A percentile compares a stretch with the other conserved stretches of the same genome.
Evolutionary conservation across 2,797 vertebrate species (phyloP).

Genomic region (Coregonus ussuriensis): DNA sequence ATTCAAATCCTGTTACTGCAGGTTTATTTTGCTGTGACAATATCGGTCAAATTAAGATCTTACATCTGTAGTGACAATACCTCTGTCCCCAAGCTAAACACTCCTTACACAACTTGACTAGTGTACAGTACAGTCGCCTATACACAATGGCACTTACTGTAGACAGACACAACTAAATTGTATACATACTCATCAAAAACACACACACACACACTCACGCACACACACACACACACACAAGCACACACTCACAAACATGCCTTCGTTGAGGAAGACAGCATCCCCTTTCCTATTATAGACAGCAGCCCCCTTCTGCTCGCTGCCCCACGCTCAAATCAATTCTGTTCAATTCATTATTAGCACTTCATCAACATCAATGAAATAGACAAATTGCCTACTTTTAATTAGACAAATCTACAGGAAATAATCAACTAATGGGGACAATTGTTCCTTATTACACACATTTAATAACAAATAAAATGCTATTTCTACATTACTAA

Average conservation of each 20-base stretch:
- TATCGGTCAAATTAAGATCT: no score
- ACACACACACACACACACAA: neutral
- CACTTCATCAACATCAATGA: neutral
- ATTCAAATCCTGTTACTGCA: no score
- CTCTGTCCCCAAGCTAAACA: constrained; percentile 59
- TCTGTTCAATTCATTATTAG: neutral
- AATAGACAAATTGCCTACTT: no score
- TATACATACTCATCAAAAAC: constrained; percentile 10
- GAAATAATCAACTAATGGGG: neutral
- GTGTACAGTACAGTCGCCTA: constrained; percentile 16
- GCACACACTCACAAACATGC: neutral
- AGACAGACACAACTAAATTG: neutral
- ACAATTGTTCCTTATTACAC: neutral
- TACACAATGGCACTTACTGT: constrained; percentile 8
- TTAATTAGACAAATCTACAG: no score
- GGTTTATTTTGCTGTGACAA: no score
- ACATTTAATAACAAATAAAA: neutral
- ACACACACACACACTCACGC: neutral
- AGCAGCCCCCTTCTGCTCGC: no score
- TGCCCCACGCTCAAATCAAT: no score
- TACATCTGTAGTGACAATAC: constrained; percentile 59
- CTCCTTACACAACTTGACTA: constrained; percentile 56
- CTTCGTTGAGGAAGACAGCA: neutral
- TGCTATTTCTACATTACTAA: neutral
- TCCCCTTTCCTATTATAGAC: no score